Base-by-base conservation (phyloP, 1,140 invertebrate genomes). In the Brachionus asplanchnoidis region DNA sequence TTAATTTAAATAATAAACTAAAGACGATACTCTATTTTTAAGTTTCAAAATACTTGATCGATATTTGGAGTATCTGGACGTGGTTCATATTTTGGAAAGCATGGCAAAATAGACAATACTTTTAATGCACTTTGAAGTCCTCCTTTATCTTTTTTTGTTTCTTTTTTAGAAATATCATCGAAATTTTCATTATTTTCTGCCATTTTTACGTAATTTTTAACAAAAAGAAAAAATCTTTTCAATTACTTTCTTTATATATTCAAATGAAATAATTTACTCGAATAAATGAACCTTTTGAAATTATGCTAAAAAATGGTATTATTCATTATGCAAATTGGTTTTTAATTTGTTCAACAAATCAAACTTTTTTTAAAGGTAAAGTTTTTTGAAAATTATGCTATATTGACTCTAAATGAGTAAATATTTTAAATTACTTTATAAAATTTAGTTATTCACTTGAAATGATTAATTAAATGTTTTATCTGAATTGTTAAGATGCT, bases 271-370 rank as follows among this genome's bases (percentile, higher is more conserved):
- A 2, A 2, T 56, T 56, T 20, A 56, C 17, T 56, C 53, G 14
- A 56, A 56, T 56, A 56, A 56, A 56, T 56, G 17, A 56, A 56
- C 53, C 53, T 7, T 14, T 56, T 56, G n/a, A 73, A 73, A 73
- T 73, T 73, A 73, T 73, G 68, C 28, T 73, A 40, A 73, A 73
- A 36, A 73, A 68, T 68, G 26, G 26, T 40, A 73, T 73, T 73
- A 73, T 73, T 73, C 68, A 73, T 73, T 73, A 73, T 73, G 68
- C 68, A 73, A 73, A 73, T 73, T 40, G 68, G 1, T 36, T 73
- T 40, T 73, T 8, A 40, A 40, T 40, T 73, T 73, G 65, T 73
- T 73, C 12, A 73, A 73, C 28, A 40, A 23, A 73, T 68, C 65
- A 36, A 36, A 20, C 9, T 68, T 68, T 68, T 32, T 68, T 68